Conservation (phyloP, 2,113 vertebrate genomes). For the Dicaeum eximium region DNA sequence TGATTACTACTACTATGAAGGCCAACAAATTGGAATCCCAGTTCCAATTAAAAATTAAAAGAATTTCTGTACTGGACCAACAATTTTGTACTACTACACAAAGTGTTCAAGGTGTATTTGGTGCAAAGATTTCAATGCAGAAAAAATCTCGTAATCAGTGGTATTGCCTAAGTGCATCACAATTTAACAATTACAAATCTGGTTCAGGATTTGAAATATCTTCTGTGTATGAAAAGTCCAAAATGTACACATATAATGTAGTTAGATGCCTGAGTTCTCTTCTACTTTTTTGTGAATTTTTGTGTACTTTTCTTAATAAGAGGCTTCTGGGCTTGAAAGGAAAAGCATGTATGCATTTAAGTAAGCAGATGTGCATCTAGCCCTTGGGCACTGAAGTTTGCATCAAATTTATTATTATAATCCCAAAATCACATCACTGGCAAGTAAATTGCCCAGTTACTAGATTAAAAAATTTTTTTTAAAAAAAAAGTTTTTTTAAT, state of each 20-base stretch:
- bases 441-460: not conserved
- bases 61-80: not conserved
- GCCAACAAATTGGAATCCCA: not conserved
- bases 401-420: not conserved
- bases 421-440: not conserved
- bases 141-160: not conserved
- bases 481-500: not conserved
- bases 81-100: not conserved
- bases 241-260: not conserved
- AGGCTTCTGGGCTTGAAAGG: not conserved
- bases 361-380: not conserved
- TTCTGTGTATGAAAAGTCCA: not conserved
- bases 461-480: not conserved
- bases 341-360: not conserved
- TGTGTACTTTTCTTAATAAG: not conserved
- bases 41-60: not conserved
- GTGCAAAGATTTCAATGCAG: not conserved
- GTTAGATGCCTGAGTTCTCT: not conserved
- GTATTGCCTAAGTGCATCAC: not conserved
- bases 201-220: not conserved
- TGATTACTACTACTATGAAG: not conserved
- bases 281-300: not conserved
- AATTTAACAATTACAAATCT: not conserved
- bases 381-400: not conserved
- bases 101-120: not conserved